Conservation (phyloP, 1,140 invertebrate genomes). For the Lepidostoma basale region DNA sequence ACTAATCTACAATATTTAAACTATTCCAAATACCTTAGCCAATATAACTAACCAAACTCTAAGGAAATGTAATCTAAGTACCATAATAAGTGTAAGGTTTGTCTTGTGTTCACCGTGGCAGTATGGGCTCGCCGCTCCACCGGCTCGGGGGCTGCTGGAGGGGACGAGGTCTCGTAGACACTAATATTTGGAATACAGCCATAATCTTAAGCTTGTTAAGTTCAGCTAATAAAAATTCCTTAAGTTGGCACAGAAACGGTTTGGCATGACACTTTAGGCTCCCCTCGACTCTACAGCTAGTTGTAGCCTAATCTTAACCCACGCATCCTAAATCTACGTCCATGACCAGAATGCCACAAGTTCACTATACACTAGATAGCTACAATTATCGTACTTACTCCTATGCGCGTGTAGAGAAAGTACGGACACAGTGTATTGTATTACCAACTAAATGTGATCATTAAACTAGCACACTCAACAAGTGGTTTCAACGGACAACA, state of each 20-base stretch:
- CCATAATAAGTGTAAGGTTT: constrained; percentile 31
- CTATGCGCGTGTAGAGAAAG: no score
- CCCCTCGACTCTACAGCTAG: neutral
- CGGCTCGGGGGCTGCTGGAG: constrained; percentile 1
- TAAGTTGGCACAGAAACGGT: constrained; percentile 31
- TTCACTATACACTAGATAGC: no score
- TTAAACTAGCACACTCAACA: no score
- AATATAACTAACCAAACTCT: neutral
- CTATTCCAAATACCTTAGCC: constrained; percentile 10
- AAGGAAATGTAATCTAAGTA: constrained; percentile 23
- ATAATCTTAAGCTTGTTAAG: constrained; percentile 28
- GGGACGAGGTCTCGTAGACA: constrained; percentile 28
- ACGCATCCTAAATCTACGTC: constrained; percentile 5
- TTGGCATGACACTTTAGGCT: constrained; percentile 21
- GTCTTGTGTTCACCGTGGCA: constrained; percentile 18
- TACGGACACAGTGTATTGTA: no score
- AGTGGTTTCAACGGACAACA: no score
- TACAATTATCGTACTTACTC: no score
- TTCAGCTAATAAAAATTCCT: constrained; percentile 31
- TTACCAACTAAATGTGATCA: no score
- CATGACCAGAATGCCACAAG: constrained; percentile 23
- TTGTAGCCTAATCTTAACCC: neutral
- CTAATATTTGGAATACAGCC: constrained; percentile 38
- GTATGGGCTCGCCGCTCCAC: neutral
- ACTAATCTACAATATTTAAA: neutral